A percentile compares a stretch with the other conserved stretches of the same genome.
Conservation (phyloP, 2,113 vertebrate species). For the Macheiramphus alcinus region DNA sequence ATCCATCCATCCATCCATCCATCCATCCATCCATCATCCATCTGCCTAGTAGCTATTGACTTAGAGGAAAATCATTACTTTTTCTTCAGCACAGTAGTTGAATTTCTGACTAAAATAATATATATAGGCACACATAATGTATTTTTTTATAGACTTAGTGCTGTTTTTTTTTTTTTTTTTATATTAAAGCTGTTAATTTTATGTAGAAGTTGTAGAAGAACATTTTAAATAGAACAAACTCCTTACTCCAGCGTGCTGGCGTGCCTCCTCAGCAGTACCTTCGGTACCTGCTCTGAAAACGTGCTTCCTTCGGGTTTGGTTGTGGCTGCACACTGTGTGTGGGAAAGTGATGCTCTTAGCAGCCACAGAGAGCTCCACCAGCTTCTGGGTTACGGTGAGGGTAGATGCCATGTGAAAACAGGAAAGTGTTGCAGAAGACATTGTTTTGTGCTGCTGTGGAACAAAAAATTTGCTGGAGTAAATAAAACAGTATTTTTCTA, state of each 20-base stretch:
- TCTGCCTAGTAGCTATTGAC: background rate
- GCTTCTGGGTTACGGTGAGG: no score
- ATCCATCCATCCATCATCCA: background rate
- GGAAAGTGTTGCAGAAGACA: background rate
- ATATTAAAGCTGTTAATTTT: background rate
- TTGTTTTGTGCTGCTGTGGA: background rate
- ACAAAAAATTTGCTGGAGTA: background rate
- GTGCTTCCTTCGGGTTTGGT: accelerated
- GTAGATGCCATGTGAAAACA: background rate
- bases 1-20: background rate
- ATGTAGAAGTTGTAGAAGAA: background rate
- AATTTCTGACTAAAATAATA: background rate
- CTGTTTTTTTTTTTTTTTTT: accelerated
- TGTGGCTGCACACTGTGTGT: accelerated
- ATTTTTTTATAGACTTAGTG: background rate
- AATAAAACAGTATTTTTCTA: background rate
- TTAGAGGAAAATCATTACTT: background rate
- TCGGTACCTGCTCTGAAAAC: background rate
- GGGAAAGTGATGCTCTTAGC: background rate
- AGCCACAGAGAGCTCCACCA: background rate
- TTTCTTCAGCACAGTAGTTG: background rate
- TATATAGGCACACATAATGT: background rate
- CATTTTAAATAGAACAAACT: background rate
- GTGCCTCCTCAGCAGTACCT: background rate
- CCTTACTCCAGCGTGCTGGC: background rate